Evolutionary conservation across 2,797 vertebrate species (phyloP).

Genomic region (Sebastolobus altivelis): DNA sequence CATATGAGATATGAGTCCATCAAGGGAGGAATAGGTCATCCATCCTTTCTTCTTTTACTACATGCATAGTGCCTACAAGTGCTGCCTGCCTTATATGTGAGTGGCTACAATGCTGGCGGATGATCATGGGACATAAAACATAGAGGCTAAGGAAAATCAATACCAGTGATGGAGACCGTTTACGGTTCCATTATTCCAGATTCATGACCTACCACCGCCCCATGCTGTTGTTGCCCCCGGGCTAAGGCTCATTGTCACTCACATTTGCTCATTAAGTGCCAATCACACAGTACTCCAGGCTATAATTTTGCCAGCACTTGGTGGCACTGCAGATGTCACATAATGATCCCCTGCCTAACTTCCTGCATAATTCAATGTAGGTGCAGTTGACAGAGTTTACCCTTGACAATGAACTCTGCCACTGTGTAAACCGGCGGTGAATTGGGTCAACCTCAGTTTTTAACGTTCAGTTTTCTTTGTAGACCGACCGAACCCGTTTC

Average conservation of each 20-base stretch:
- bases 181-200: conserved; percentile 81
- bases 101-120: conserved; percentile 41
- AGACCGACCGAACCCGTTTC: not conserved
- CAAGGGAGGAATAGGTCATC: conserved; percentile 27
- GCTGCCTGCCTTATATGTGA: conserved; percentile 32
- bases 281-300: conserved; percentile 80
- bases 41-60: conserved; percentile 40
- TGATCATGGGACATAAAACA: conserved; percentile 74
- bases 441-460: conserved; percentile 57
- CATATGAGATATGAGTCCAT: conserved; percentile 29
- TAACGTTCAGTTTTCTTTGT: conserved; percentile 9
- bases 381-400: conserved; percentile 72
- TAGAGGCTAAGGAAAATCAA: conserved; percentile 76
- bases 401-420: conserved; percentile 70
- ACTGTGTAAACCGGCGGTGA: conserved; percentile 54
- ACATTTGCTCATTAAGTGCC: conserved; percentile 86
- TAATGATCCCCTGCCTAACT: conserved; percentile 75
- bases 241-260: conserved; percentile 83
- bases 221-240: conserved; percentile 75
- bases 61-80: conserved; percentile 43
- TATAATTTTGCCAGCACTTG: conserved; percentile 78
- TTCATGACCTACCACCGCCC: conserved; percentile 77
- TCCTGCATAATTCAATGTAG: conserved; percentile 74
- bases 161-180: conserved; percentile 75
- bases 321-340: conserved; percentile 79